Conservation (phyloP, 2,113 vertebrate genomes). For the Atractosteus spatula region DNA sequence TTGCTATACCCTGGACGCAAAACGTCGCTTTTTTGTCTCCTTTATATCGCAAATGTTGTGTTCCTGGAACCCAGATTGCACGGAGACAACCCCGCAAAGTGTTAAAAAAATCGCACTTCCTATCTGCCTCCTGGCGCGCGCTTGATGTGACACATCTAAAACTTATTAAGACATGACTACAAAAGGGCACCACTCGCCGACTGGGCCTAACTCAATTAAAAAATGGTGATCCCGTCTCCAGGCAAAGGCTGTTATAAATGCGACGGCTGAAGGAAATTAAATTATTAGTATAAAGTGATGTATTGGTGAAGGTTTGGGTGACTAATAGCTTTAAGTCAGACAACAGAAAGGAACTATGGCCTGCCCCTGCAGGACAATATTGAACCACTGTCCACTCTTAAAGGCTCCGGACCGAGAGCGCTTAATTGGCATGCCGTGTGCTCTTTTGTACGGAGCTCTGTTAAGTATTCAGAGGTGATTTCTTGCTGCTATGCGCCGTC, state of each 20-base stretch:
- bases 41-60: too few species aligned
- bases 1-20: too few species aligned
- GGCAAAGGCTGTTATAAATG: conserved; percentile 20
- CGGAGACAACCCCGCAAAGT: conserved; percentile 29
- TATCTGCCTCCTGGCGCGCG: conserved; percentile 45
- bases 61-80: conserved; percentile 10
- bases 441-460: conserved; percentile 43
- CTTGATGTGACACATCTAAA: conserved; percentile 52
- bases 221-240: conserved; percentile 21
- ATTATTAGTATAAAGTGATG: conserved; percentile 26
- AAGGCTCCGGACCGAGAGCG: conserved; percentile 30
- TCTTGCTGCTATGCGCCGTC: conserved; percentile 59
- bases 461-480: conserved; percentile 60
- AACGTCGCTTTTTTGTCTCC: too few species aligned
- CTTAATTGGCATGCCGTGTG: conserved; percentile 34
- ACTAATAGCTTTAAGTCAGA: conserved; percentile 28
- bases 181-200: neutral
- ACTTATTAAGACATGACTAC: conserved; percentile 34
- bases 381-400: conserved; percentile 23
- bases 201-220: conserved; percentile 4
- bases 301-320: conserved; percentile 22
- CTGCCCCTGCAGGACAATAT: conserved; percentile 32
- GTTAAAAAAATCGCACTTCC: conserved; percentile 51
- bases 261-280: conserved; percentile 33
- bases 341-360: conserved; percentile 16